Conservation (phyloP, 2,797 vertebrate species). For the Lepidocolaptes lacrymiger region DNA sequence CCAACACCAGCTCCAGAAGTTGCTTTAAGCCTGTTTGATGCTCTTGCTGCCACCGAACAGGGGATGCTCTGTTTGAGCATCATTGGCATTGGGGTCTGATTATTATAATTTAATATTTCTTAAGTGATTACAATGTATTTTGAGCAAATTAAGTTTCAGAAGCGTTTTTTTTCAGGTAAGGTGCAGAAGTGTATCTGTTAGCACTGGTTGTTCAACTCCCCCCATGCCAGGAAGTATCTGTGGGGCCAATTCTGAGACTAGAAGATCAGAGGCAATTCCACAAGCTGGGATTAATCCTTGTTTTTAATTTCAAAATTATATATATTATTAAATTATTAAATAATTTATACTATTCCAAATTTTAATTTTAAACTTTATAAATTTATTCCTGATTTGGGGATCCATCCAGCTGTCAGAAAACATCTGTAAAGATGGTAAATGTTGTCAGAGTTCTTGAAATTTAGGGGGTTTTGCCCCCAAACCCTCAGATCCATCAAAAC, state of each 20-base stretch:
- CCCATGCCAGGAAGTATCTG: fast-evolving
- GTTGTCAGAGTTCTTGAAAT: background rate
- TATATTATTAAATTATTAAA: background rate
- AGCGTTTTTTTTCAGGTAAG: background rate
- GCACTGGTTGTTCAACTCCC: background rate
- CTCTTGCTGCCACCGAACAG: background rate
- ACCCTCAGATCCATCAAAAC: background rate
- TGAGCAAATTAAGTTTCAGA: background rate
- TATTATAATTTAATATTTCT: background rate
- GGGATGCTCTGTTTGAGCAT: background rate
- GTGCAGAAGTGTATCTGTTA: fast-evolving
- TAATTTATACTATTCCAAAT: background rate
- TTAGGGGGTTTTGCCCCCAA: fast-evolving
- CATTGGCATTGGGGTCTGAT: background rate
- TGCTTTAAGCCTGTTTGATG: background rate
- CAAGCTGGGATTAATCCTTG: background rate
- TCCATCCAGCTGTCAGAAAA: background rate
- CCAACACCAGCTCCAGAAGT: background rate
- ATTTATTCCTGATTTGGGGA: background rate
- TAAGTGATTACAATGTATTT: background rate
- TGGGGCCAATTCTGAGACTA: background rate
- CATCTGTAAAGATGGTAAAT: background rate
- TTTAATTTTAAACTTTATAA: background rate
- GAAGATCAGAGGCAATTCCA: background rate
- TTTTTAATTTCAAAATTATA: background rate